Base-by-base conservation (phyloP, 2,797 vertebrate genomes). In the Iguana delicatissima region DNA sequence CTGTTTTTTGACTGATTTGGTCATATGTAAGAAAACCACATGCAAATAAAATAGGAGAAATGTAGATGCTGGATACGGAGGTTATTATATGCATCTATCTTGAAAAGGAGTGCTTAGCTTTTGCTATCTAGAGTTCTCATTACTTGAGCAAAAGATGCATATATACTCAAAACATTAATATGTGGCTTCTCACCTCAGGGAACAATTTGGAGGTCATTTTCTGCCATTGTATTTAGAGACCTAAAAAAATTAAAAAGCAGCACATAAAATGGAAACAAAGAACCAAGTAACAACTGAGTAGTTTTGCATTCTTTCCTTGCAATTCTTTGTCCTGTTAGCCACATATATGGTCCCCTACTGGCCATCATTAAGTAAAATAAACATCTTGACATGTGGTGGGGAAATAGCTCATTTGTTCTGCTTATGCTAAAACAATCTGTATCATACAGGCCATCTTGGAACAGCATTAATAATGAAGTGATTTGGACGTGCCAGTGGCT, bases 81-180 rank as follows among this genome's bases (percentile, higher is more conserved):
- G 50, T 57, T 72, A 84, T 74, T 73, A 86, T 50, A 76, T 46
- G 3, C 2, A 2, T 0, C 0, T 6, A 82, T 72, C 55, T 90
- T 82, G 87, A 85, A 86, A 67, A 1, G 29, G 81, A 59, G 42
- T 26, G 20, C 7, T 50, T 90, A 16, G 42, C 13, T 89, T 84
- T 87, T 89, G 72, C 85, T 26, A 64, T 38, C 35, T 73, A 26
- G n/a, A 69, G 79, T 89, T 89, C 82, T 92, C 32, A 74, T 69
- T 90, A 74, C 86, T 84, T 93, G 86, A 84, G 74, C 18, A 94
- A 92, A 94, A 35, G 14, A 10, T 32, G 16, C 57, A 6, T 22
- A 55, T 0, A 69, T 69, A 84, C 9, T 13, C n/a, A 52, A 50
- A 57, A 85, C 10, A 69, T 84, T 3, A 72, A 0, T 79, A 84